These are phyloP conservation scores for Cataglyphis albicans DNA, from an alignment of 2,888 invertebrate genomes.

Conservation along the genomic window DNA sequence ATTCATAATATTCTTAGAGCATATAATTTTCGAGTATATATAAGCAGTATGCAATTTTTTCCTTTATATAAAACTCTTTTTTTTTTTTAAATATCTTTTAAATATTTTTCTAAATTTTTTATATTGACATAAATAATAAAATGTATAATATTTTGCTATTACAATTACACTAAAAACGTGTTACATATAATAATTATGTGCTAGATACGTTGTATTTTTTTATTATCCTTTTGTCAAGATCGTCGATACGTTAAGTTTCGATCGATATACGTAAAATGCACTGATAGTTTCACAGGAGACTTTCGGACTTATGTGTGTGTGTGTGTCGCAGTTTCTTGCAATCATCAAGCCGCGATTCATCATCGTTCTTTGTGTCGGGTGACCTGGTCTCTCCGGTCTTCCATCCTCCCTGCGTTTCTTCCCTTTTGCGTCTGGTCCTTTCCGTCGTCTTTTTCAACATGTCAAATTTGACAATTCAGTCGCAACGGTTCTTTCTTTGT, in stretches of 20 bases:
- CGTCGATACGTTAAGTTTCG: conserved; percentile 31
- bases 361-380: conserved; percentile 74
- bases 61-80: not conserved
- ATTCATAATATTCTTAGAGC: not conserved
- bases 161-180: not conserved
- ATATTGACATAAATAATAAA: not conserved
- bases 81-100: not conserved
- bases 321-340: conserved; percentile 72
- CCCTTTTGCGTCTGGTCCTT: conserved; percentile 44
- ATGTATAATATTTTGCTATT: not conserved
- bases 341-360: conserved; percentile 80
- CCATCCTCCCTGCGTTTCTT: conserved; percentile 45
- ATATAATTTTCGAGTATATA: conserved; percentile 8
- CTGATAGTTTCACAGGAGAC: conserved; percentile 35
- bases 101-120: not conserved
- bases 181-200: not conserved
- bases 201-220: not conserved
- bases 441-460: conserved; percentile 53
- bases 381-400: conserved; percentile 60
- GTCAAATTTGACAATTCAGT: conserved; percentile 53
- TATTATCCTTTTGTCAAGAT: conserved; percentile 30
- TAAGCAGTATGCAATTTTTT: conserved; percentile 8
- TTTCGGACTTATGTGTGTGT: conserved; percentile 23
- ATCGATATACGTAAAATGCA: conserved; percentile 33
- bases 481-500: not conserved